Evolutionary conservation across 2,113 vertebrate genomes (phyloP).

Genomic region (Dryoscopus gambensis): DNA sequence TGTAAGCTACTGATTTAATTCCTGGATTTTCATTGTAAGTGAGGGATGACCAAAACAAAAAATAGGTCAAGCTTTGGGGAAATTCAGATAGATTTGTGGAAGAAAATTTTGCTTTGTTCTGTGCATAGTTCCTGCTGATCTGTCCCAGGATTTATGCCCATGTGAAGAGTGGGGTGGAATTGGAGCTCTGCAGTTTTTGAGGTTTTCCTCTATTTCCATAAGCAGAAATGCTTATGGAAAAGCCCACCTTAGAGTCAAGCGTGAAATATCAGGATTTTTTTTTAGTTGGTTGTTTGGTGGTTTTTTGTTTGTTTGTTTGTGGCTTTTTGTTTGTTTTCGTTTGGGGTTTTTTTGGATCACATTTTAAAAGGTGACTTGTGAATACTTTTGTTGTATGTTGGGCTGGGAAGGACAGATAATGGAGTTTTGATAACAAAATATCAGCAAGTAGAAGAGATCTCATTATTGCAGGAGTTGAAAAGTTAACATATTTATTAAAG

Average conservation of each 20-base stretch:
- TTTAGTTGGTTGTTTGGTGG: no score
- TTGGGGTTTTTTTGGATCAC: not conserved
- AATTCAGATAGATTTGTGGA: not conserved
- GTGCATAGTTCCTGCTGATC: not conserved
- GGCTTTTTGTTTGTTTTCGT: no score
- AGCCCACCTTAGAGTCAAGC: not conserved
- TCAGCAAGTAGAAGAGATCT: not conserved
- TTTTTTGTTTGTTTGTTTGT: not conserved
- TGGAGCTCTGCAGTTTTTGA: not conserved
- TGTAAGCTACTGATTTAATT: not conserved
- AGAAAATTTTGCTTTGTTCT: not conserved
- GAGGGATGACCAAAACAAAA: not conserved
- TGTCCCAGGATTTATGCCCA: not conserved
- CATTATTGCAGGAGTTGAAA: constrained; percentile 4
- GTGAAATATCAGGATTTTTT: constrained; percentile 20
- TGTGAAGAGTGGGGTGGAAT: not conserved
- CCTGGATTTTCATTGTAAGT: not conserved
- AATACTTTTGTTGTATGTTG: not conserved
- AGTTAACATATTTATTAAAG: constrained; percentile 32
- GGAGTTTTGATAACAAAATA: constrained; percentile 4
- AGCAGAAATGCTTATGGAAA: no score
- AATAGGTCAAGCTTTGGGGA: not conserved
- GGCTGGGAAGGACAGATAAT: constrained; percentile 26
- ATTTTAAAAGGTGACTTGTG: not conserved
- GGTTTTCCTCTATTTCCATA: not conserved